Percentiles rank a stretch among this genome's conserved stretches.
These are phyloP conservation scores for Sebastes miniatus DNA, from an alignment of 2,797 vertebrate species.

Conservation along the genomic window DNA sequence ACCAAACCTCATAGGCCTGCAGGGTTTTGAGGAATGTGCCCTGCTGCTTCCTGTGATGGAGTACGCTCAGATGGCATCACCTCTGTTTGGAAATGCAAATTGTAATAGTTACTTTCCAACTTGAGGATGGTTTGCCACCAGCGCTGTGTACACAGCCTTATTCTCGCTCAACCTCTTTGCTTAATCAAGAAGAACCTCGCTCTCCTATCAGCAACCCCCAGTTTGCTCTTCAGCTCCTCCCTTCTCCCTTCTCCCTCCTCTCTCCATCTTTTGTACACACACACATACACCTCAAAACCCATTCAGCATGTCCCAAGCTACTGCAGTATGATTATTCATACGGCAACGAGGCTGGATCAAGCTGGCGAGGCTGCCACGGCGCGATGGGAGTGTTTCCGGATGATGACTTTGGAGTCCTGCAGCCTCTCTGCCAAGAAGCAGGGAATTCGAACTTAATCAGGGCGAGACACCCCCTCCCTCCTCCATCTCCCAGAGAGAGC, in stretches of 20 bases:
- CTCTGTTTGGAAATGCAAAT: constrained; percentile 72
- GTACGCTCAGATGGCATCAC: constrained; percentile 51
- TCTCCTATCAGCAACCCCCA: constrained; percentile 33
- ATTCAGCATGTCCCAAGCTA: constrained; percentile 46
- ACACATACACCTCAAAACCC: constrained; percentile 9
- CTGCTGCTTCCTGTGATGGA: constrained; percentile 54
- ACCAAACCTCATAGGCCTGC: constrained; percentile 52
- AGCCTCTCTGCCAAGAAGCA: constrained; percentile 56
- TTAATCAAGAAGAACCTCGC: constrained; percentile 66
- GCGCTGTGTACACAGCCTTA: constrained; percentile 43
- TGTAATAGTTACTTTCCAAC: constrained; percentile 52
- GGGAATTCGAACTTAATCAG: constrained; percentile 72
- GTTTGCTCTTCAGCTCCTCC: constrained; percentile 41
- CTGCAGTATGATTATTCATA: constrained; percentile 68
- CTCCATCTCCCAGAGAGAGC: constrained; percentile 39
- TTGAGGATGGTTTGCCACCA: constrained; percentile 51
- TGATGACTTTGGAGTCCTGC: constrained; percentile 66
- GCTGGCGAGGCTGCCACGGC: constrained; percentile 47
- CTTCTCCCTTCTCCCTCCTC: constrained; percentile 7
- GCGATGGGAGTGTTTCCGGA: constrained; percentile 62
- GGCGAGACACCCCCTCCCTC: constrained; percentile 48
- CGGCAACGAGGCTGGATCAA: constrained; percentile 49
- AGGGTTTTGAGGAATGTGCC: constrained; percentile 58
- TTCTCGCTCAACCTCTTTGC: constrained; percentile 56
- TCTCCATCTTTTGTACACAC: constrained; percentile 6